Percentiles rank a stretch among this genome's conserved stretches.
phyloP scores from a whole-genome alignment of 2,797 vertebrate genomes.

The Odontamblyopus rebecca region DNA sequence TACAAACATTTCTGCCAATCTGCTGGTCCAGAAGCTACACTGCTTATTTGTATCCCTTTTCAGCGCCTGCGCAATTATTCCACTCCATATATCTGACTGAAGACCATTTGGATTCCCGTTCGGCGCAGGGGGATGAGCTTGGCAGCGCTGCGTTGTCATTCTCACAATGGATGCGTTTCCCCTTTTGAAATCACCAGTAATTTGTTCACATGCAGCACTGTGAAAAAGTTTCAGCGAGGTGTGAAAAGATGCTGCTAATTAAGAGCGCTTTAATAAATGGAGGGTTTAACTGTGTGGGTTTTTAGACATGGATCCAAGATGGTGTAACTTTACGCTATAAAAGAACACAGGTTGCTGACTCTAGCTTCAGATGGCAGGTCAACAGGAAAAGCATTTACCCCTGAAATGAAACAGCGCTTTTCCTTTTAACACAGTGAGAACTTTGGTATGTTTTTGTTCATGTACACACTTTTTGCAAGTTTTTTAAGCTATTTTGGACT shows the following conservation, averaged over 20 bases:
- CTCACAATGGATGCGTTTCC: slow-evolving; percentile 55
- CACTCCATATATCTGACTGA: slow-evolving; percentile 51
- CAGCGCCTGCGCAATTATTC: slow-evolving; percentile 55
- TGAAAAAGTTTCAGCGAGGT: slow-evolving; percentile 1
- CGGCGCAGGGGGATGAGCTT: slow-evolving; percentile 50
- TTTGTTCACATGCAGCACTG: slow-evolving; percentile 58
- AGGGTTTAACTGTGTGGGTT: background rate
- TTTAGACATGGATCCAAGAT: background rate
- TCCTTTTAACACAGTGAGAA: background rate
- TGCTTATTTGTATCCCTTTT: slow-evolving; percentile 49
- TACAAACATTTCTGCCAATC: slow-evolving; percentile 22
- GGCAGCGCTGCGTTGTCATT: slow-evolving; percentile 56
- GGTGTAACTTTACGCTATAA: background rate
- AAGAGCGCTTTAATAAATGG: background rate
- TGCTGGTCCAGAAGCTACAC: slow-evolving; percentile 35
- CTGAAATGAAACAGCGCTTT: background rate
- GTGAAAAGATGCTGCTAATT: slow-evolving; percentile 9
- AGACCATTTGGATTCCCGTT: slow-evolving; percentile 52
- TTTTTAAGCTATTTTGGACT: no score
- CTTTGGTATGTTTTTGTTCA: no score
- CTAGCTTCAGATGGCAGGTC: background rate
- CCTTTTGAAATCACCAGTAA: slow-evolving; percentile 63
- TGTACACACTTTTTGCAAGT: no score
- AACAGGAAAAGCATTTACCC: background rate
- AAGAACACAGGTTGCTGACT: background rate